Conservation (phyloP, 2,888 invertebrate species). For the Drosophila infuscata region DNA sequence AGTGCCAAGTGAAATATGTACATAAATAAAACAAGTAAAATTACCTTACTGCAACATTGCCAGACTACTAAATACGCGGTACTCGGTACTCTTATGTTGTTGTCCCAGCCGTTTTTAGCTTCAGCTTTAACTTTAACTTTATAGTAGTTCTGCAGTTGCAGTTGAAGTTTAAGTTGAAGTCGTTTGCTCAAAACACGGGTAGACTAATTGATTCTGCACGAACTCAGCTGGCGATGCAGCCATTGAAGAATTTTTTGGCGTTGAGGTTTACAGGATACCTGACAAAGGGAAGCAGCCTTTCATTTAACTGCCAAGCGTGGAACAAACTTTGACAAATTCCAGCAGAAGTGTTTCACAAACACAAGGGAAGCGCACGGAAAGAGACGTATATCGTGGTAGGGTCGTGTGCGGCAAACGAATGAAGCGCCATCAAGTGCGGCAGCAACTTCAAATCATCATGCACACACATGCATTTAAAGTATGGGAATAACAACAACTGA, state of each 20-base stretch:
- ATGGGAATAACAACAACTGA: slow-evolving; percentile 17
- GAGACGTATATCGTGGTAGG: neutral
- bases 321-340: slow-evolving; percentile 74
- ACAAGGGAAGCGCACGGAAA: slow-evolving; percentile 13
- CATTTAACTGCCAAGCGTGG: slow-evolving; percentile 66
- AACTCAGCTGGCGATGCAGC: slow-evolving; percentile 6
- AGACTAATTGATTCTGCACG: slow-evolving; percentile 68
- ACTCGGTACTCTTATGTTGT: neutral
- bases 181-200: slow-evolving; percentile 24
- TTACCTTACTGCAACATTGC: neutral
- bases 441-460: slow-evolving; percentile 50
- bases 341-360: slow-evolving; percentile 51
- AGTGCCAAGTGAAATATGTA: slow-evolving; percentile 78
- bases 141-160: neutral
- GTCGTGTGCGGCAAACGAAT: slow-evolving; percentile 40
- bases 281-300: slow-evolving; percentile 36
- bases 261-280: slow-evolving; percentile 37
- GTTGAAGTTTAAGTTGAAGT: slow-evolving; percentile 5
- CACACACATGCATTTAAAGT: slow-evolving; percentile 20
- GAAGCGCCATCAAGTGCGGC: slow-evolving; percentile 54
- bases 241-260: slow-evolving; percentile 6
- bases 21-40: slow-evolving; percentile 66
- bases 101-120: neutral
- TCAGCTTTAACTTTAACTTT: neutral
- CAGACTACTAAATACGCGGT: neutral